Percentiles rank a stretch among this genome's conserved stretches.
Conservation (phyloP, 2,888 invertebrate genomes). For the Napeogenes inachia region DNA sequence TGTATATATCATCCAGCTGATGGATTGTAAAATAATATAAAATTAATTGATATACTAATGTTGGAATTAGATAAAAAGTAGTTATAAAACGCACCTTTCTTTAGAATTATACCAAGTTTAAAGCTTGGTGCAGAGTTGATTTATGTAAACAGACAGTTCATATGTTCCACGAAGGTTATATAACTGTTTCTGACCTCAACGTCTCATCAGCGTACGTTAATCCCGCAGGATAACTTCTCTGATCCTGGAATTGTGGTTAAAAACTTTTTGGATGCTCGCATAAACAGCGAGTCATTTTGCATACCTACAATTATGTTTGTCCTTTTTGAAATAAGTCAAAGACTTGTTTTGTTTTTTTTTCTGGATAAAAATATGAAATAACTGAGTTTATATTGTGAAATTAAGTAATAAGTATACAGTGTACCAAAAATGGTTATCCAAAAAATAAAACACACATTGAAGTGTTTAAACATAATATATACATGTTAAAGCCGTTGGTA, state of each 20-base stretch:
- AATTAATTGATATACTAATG: no score
- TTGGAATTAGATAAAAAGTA: no score
- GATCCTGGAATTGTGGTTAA: slow-evolving; percentile 18
- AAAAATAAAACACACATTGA: no score
- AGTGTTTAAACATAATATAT: not conserved
- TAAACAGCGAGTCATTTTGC: not conserved
- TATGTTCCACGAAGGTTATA: slow-evolving; percentile 56
- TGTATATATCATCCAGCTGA: no score
- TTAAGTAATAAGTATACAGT: no score
- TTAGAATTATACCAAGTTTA: slow-evolving; percentile 32
- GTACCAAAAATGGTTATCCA: no score
- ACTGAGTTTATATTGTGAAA: no score
- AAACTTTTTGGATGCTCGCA: slow-evolving; percentile 17
- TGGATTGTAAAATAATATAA: no score
- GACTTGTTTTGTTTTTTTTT: no score
- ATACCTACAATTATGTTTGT: not conserved
- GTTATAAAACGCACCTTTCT: slow-evolving; percentile 30
- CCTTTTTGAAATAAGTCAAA: not conserved
- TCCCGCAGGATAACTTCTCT: slow-evolving; percentile 44
- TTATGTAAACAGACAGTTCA: slow-evolving; percentile 63
- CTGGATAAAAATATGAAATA: no score
- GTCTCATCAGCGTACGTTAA: slow-evolving; percentile 61
- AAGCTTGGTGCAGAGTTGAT: slow-evolving; percentile 57
- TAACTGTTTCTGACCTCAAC: slow-evolving; percentile 64
- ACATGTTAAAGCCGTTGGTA: slow-evolving; percentile 8